Base-by-base conservation (phyloP, 2,797 vertebrate genomes). In the Myiotriccus ornatus region DNA sequence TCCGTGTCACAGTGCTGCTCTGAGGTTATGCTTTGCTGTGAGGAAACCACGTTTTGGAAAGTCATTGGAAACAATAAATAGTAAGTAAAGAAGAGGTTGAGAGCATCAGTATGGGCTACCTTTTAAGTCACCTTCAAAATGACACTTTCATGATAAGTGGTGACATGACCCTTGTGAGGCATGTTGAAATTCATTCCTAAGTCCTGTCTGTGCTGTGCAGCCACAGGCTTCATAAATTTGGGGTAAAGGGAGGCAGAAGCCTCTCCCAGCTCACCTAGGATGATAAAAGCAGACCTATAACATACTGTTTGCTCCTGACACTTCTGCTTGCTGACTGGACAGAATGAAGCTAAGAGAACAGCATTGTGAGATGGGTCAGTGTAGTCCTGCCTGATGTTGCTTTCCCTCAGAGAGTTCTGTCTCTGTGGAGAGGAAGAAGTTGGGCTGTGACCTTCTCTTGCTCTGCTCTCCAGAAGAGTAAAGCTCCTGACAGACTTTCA, bases 231-330 rank as follows among this genome's bases (percentile, higher is more conserved):
- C 8, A 16, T 43, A 25, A 43, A 7, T 64, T 53, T 67, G 43
- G 12, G 76, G 64, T 24, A 93, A 83, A 49, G 18, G 63, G 25
- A 63, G 25, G 27, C 22, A 65, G 30, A 64, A 79, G 21, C 11
- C 14, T 68, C 5, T 32, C 12, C 2, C 4, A 37, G 0, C 9
- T n/a, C 9, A 56, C 6, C 10, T 46, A 1, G 9, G 2, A 27
- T 87, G 69, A 64, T 22, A 56, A 41, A 39, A 41, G 57, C 35
- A 75, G 37, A 75, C 16, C 39, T 71, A 62, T 71, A 93, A 52
- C 50, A 10, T 1, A 3, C 19, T 3, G 0, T 49, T 24, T 91
- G 21, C 20, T 68, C 12, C 43, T 21, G 6, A 81, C 6, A 37
- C 16, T 7, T 46, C 15, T 77, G 39, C 39, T 71, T 74, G 30